Base-by-base conservation (phyloP, 2,113 vertebrate genomes). In the Leiothrix lutea region DNA sequence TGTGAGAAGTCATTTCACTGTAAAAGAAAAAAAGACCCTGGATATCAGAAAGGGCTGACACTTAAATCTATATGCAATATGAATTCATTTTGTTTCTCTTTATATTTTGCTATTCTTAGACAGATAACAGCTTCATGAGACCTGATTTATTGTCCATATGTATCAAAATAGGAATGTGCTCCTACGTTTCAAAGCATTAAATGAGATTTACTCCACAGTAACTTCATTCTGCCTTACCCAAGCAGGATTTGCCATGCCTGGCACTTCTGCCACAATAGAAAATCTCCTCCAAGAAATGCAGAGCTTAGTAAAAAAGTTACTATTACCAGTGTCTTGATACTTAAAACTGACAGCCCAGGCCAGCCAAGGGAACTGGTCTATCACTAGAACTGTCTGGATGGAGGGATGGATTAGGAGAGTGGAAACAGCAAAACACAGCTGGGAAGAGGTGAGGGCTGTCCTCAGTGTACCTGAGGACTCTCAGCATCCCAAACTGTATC, bases 151-250 rank as follows among this genome's bases (percentile, higher is more conserved):
- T 94, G 95, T 95, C 86, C 80, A 31, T 84, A 80, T 86, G 54
- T 86, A 96, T 92, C 90, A 82, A 95, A 95, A 91, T n/a, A 83
- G 80, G 87, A 94, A 96, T 92, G 92, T 77, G 93, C 87, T 95
- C 83, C 75, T 88, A 92, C 33, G 1, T 95, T 95, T 91, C 74
- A 64, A 93, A 78, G 96, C 96, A 96, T 97, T 97, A 97, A 97
- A 97, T 97, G 86, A 95, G 96, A 97, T 97, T 97, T 96, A 95
- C 94, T 97, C 93, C 92, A 88, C 96, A 91, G 94, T 83, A 97
- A 95, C 94, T 97, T 96, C 90, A 94, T 94, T 94, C 96, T 90
- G 91, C 94, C 95, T 97, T 94, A 95, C 60, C 8, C 5, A 97
- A 91, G 96, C 93, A 95, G 95, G 96, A 96, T 97, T 97, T 97